phyloP scores from a whole-genome alignment of 2,797 vertebrate genomes.

The Crenichthys baileyi region DNA sequence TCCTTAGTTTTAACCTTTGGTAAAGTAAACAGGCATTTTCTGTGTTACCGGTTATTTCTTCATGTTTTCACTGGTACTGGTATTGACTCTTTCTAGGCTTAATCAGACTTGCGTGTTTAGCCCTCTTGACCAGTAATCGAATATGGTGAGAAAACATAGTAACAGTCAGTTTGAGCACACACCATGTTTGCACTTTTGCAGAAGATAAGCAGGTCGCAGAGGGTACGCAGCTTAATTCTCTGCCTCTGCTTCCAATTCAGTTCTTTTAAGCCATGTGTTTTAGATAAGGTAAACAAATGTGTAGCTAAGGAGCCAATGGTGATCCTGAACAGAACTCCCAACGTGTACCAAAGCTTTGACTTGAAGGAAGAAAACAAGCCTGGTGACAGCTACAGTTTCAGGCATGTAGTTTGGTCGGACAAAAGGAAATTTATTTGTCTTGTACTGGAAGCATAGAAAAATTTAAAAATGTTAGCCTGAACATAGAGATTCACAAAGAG shows the following conservation, averaged over 20 bases:
- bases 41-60: not conserved
- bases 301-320: slow-evolving; percentile 28
- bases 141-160: slow-evolving; percentile 22
- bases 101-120: not conserved
- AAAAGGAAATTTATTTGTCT: slow-evolving; percentile 27
- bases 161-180: slow-evolving; percentile 20
- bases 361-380: not conserved
- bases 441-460: slow-evolving; percentile 33
- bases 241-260: slow-evolving; percentile 46
- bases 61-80: not conserved
- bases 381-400: not conserved
- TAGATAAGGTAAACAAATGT: slow-evolving; percentile 38
- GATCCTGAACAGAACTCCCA: slow-evolving; percentile 1
- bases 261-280: slow-evolving; percentile 44
- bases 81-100: not conserved
- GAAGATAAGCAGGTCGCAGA: slow-evolving; percentile 22
- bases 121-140: slow-evolving; percentile 20
- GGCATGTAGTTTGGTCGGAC: not conserved
- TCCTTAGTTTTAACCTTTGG: not conserved
- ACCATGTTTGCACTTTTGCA: slow-evolving; percentile 20
- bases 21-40: not conserved
- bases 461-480: slow-evolving; percentile 55
- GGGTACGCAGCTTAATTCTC: slow-evolving; percentile 48
- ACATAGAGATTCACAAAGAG: slow-evolving; percentile 28
- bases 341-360: not conserved